Evolutionary conservation across 2,888 invertebrate species (phyloP).

Genomic region (Euclidia mi): DNA sequence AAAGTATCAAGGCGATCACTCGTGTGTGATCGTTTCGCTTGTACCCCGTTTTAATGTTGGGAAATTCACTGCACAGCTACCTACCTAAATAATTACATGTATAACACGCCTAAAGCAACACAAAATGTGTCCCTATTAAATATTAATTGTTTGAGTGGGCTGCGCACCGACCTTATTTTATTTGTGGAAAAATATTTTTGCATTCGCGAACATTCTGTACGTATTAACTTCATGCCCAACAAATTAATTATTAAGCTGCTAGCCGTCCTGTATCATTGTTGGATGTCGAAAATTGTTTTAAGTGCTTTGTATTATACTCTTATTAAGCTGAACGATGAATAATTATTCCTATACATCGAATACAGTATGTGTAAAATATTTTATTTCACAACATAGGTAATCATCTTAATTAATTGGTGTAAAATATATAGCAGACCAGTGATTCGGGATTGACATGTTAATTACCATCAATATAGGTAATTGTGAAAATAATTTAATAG

Average conservation of each 20-base stretch:
- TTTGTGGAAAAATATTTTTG: constrained; percentile 12
- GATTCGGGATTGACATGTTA: too few relatives aligned
- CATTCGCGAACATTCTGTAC: constrained; percentile 2
- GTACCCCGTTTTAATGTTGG: background rate
- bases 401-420: too few relatives aligned
- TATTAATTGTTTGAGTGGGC: constrained; percentile 16
- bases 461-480: too few relatives aligned
- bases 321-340: too few relatives aligned
- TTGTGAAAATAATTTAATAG: too few relatives aligned
- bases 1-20: too few relatives aligned
- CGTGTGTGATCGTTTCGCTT: too few relatives aligned
- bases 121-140: constrained; percentile 9
- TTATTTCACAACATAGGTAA: too few relatives aligned
- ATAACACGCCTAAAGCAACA: constrained; percentile 4
- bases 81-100: constrained; percentile 2
- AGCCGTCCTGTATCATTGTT: background rate
- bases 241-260: background rate
- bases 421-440: too few relatives aligned
- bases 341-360: too few relatives aligned
- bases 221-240: background rate
- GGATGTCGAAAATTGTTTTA: background rate
- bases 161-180: constrained; percentile 3
- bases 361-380: too few relatives aligned
- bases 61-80: background rate
- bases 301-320: too few relatives aligned